These are phyloP conservation scores for Heteropelma amictum DNA, from an alignment of 2,888 invertebrate genomes.

Conservation along the genomic window DNA sequence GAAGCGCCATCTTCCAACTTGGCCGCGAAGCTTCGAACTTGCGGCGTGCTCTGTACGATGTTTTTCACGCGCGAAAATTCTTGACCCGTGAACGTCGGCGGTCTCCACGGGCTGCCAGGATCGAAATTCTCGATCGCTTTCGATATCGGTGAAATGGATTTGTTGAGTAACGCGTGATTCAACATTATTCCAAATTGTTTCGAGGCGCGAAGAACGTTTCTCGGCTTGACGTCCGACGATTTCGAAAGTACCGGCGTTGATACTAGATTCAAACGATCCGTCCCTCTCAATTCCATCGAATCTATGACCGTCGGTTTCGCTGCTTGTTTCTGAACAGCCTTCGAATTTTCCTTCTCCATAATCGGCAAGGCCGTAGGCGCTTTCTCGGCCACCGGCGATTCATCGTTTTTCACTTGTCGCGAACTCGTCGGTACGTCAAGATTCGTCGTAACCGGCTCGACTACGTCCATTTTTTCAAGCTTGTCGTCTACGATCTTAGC, in stretches of 20 bases:
- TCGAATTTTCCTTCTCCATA: not conserved
- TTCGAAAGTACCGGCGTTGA: slow-evolving; percentile 38
- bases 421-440: not conserved
- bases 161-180: slow-evolving; percentile 60
- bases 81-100: slow-evolving; percentile 36
- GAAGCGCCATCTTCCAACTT: not conserved
- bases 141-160: slow-evolving; percentile 68
- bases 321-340: not conserved
- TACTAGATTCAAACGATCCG: slow-evolving; percentile 27
- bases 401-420: not conserved
- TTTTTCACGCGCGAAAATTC: slow-evolving; percentile 65
- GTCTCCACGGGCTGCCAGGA: slow-evolving; percentile 67
- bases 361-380: not conserved
- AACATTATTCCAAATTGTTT: slow-evolving; percentile 49
- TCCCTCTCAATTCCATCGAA: slow-evolving; percentile 24
- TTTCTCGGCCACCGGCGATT: not conserved
- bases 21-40: slow-evolving; percentile 42
- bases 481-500: not conserved
- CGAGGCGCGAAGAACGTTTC: slow-evolving; percentile 42
- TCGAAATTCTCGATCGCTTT: slow-evolving; percentile 60
- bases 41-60: slow-evolving; percentile 69
- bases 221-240: slow-evolving; percentile 23
- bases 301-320: slow-evolving; percentile 10
- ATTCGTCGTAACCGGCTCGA: not conserved
- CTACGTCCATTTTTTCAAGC: not conserved